Evolutionary conservation across 2,113 vertebrate genomes (phyloP).

Genomic region (Pycnonotus jocosus): DNA sequence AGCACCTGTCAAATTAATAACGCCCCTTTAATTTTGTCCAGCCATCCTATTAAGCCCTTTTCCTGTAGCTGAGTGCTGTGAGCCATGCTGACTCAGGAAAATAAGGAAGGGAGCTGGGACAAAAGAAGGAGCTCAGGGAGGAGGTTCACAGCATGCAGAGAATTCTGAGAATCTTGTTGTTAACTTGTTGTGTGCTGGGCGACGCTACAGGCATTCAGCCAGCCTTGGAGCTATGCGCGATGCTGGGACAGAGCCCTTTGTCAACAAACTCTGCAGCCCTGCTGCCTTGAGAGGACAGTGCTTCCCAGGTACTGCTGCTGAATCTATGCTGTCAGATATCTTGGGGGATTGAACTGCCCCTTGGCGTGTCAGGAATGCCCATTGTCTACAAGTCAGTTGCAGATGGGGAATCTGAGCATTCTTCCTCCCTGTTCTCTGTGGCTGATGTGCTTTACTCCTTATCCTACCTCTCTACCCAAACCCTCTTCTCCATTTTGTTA

Average conservation of each 20-base stretch:
- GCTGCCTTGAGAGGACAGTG: not conserved
- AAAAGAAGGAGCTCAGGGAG: not conserved
- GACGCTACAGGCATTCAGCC: not conserved
- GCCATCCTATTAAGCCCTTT: constrained; percentile 21
- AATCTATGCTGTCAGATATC: not conserved
- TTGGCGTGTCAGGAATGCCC: not conserved
- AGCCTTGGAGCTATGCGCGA: not conserved
- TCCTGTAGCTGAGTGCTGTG: not conserved
- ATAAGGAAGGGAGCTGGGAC: not conserved
- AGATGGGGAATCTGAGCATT: not conserved
- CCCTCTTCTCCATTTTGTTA: not conserved
- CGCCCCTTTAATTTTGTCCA: constrained; percentile 46
- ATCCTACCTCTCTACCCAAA: not conserved
- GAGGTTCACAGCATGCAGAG: not conserved
- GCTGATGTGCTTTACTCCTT: not conserved
- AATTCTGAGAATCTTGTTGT: not conserved
- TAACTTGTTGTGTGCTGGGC: not conserved
- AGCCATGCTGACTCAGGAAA: not conserved
- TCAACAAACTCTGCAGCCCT: not conserved
- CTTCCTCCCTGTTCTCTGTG: not conserved
- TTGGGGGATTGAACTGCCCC: not conserved
- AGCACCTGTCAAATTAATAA: constrained; percentile 46
- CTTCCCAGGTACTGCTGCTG: not conserved
- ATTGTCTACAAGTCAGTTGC: not conserved
- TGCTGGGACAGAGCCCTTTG: not conserved